A percentile compares a stretch with the other conserved stretches of the same genome.
Conservation (phyloP, 2,888 invertebrate species). For the Chymomyza amoena region DNA sequence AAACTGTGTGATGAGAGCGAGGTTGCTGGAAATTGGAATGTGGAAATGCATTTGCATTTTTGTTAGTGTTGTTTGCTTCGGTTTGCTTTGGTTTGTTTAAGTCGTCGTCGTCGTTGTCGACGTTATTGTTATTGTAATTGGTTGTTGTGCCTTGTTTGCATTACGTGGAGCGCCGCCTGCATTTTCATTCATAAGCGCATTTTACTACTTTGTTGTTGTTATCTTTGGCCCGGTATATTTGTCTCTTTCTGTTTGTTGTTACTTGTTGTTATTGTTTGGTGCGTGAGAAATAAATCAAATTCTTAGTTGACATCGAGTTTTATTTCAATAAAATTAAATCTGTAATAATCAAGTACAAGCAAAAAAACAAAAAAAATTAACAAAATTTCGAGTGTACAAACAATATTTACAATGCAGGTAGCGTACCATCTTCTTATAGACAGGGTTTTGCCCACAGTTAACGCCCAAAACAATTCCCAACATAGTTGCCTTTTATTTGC, state of each 20-base stretch:
- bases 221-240: conserved; percentile 26
- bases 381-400: background rate
- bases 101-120: background rate
- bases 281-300: background rate
- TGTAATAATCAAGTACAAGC: conserved; percentile 1
- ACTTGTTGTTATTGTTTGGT: background rate
- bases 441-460: background rate
- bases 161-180: conserved; percentile 22
- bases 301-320: background rate
- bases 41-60: conserved; percentile 47
- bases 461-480: background rate
- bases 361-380: background rate
- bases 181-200: conserved; percentile 68
- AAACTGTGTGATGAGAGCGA: conserved; percentile 35
- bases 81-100: background rate
- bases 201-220: conserved; percentile 31
- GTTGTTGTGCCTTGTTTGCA: conserved; percentile 27
- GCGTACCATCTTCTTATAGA: background rate
- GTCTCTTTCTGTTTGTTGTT: conserved; percentile 29
- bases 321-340: background rate
- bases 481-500: background rate
- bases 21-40: conserved; percentile 1
- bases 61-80: background rate
- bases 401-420: conserved; percentile 1
- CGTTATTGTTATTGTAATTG: background rate